Evolutionary conservation across 1,140 invertebrate genomes (phyloP).

Genomic region (Scaptomyza hsui): DNA sequence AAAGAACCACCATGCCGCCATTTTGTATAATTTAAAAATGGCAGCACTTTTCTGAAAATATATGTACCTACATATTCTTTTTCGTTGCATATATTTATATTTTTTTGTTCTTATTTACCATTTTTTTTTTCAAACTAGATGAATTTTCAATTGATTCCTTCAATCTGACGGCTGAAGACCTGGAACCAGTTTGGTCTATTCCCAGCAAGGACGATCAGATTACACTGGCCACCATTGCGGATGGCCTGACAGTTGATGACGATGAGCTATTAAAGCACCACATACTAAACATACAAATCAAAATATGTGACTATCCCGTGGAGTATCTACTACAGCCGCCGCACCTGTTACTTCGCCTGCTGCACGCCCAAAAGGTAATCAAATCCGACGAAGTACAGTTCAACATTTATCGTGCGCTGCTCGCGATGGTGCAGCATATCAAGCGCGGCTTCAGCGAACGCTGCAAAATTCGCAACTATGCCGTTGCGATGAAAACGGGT

Average conservation of each 20-base stretch:
- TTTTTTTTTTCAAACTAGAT: not conserved
- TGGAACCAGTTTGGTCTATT: conserved; percentile 59
- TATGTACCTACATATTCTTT: too few species aligned
- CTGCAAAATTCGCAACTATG: conserved; percentile 11
- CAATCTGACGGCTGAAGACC: conserved; percentile 33
- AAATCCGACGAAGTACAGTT: not conserved
- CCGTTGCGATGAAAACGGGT: not conserved
- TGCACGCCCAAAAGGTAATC: conserved; percentile 46
- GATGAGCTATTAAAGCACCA: conserved; percentile 42
- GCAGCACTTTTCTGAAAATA: too few species aligned
- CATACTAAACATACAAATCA: conserved; percentile 55
- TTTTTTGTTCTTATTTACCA: too few species aligned
- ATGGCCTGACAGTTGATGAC: conserved; percentile 27
- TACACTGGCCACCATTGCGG: conserved; percentile 51
- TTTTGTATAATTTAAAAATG: too few species aligned
- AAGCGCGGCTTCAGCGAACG: conserved; percentile 37
- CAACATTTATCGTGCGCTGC: conserved; percentile 29
- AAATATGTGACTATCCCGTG: conserved; percentile 71
- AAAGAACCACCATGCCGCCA: too few species aligned
- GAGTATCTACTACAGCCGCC: conserved; percentile 75
- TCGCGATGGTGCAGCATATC: conserved; percentile 25
- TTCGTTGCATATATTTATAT: too few species aligned
- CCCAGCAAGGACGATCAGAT: conserved; percentile 42
- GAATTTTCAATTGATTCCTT: conserved; percentile 12
- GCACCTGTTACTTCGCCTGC: conserved; percentile 53